phyloP scores from a whole-genome alignment of 1,140 invertebrate species.

The Papilio machaon region DNA sequence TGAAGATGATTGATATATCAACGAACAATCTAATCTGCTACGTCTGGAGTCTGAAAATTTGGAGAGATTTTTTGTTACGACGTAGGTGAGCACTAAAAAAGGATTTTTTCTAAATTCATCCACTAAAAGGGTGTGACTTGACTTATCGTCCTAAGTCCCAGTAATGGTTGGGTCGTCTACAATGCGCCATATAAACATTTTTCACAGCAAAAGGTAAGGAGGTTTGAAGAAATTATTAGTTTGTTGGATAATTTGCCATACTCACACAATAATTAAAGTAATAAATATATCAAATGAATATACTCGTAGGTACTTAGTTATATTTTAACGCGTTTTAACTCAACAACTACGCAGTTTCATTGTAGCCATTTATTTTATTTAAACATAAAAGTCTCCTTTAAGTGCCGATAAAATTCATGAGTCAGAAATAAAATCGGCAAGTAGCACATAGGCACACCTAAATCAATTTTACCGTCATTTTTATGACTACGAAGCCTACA shows the following conservation, averaged over 20 bases:
- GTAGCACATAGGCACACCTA: conserved; percentile 10
- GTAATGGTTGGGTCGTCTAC: no score
- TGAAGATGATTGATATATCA: background rate
- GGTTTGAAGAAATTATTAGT: no score
- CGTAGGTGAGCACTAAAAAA: no score
- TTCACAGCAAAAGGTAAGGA: no score
- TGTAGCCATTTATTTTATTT: conserved; percentile 11
- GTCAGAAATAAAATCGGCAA: conserved; percentile 19
- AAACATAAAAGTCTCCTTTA: conserved; percentile 21
- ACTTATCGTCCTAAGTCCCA: no score
- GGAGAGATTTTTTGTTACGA: no score
- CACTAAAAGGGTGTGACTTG: no score
- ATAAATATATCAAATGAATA: background rate
- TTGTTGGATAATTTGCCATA: no score
- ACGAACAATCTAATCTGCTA: background rate
- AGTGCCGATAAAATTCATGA: conserved; percentile 21
- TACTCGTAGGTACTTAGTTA: background rate
- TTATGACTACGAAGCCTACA: background rate
- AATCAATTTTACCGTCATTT: conserved; percentile 10
- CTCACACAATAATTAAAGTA: no score
- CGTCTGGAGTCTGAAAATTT: no score
- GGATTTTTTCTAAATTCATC: no score
- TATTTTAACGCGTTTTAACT: background rate
- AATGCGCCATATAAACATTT: no score
- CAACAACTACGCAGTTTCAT: conserved; percentile 14